A percentile compares a stretch with the other conserved stretches of the same genome.
Conservation (phyloP, 2,113 vertebrate genomes). For the Corvus hawaiiensis region DNA sequence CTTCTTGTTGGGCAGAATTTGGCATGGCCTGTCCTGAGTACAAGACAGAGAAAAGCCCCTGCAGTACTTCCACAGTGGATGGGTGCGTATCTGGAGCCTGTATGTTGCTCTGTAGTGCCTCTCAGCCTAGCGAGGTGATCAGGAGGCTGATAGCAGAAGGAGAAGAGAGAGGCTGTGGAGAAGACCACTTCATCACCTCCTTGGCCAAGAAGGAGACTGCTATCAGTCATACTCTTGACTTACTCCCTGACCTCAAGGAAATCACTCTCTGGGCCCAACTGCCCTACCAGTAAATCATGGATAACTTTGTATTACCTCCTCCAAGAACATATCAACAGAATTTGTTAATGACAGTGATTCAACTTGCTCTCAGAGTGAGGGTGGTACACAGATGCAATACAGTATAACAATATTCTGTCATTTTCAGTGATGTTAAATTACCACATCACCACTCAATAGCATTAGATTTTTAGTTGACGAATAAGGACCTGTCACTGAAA, state of each 20-base stretch:
- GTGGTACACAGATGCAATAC: not conserved
- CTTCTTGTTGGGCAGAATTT: not conserved
- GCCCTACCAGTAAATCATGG: not conserved
- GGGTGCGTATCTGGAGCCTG: not conserved
- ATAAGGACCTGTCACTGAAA: not conserved
- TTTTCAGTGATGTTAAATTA: not conserved
- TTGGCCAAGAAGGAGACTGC: not conserved
- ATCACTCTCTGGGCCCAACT: not conserved
- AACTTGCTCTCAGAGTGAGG: not conserved
- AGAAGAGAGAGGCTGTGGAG: not conserved
- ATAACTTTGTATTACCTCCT: not conserved
- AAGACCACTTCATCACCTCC: not conserved
- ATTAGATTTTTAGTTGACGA: not conserved
- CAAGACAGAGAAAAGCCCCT: not conserved
- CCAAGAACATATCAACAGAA: not conserved
- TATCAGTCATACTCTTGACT: not conserved
- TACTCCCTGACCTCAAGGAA: not conserved
- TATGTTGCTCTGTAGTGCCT: not conserved
- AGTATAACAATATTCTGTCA: not conserved
- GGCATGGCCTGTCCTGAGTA: not conserved
- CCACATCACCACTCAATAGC: not conserved
- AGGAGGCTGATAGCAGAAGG: not conserved
- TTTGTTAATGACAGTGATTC: not conserved
- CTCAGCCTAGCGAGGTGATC: not conserved
- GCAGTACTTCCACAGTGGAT: fast-evolving